A percentile compares a stretch with the other conserved stretches of the same genome.
These are phyloP conservation scores for Rhagium mordax DNA, from an alignment of 2,888 invertebrate species.

Conservation along the genomic window DNA sequence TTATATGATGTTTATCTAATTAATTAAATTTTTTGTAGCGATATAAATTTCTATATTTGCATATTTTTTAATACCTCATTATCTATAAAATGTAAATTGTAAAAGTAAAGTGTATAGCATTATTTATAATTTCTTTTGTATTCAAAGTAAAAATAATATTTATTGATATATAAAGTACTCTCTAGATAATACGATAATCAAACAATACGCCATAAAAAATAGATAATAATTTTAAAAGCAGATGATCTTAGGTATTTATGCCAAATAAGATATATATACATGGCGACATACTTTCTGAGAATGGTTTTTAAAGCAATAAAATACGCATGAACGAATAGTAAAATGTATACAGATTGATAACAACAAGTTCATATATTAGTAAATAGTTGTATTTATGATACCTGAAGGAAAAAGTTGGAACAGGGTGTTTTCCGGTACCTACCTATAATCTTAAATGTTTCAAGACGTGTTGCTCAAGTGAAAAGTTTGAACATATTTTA, in stretches of 20 bases:
- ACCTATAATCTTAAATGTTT: no score
- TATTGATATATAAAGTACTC: background rate
- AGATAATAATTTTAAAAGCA: background rate
- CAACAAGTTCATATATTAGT: no score
- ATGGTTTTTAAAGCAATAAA: background rate
- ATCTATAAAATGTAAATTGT: background rate
- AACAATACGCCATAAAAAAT: background rate
- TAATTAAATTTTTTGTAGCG: no score
- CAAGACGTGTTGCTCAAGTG: no score
- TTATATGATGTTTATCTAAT: no score
- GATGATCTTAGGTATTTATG: background rate
- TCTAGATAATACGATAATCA: background rate
- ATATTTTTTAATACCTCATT: background rate
- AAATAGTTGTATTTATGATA: no score
- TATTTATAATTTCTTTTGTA: background rate
- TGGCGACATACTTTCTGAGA: background rate
- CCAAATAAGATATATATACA: background rate
- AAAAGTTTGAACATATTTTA: no score
- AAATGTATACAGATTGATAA: background rate
- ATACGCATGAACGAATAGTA: background rate
- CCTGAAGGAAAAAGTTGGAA: no score
- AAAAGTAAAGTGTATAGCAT: background rate
- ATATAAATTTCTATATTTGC: no score
- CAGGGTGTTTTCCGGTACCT: no score
- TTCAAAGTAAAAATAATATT: background rate